Base-by-base conservation (phyloP, 1,140 invertebrate genomes). In the Polypedilum vanderplanki region DNA sequence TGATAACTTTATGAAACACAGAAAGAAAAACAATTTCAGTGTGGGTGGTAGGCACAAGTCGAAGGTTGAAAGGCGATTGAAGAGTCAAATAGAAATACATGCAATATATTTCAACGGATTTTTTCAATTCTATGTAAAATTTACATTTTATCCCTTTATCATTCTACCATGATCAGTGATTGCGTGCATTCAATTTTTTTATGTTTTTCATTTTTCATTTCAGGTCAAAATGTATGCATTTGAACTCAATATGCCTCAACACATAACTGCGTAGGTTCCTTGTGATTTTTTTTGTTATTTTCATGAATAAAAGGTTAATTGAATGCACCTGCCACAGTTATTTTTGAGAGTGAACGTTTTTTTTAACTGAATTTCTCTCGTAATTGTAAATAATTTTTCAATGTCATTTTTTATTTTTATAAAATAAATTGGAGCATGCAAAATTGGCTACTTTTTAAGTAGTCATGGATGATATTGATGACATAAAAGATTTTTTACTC, bases 241-340 rank as follows among this genome's bases (percentile, higher is more conserved):
- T 33, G 24, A 33, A 33, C 24, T 33, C 24, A 33, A 33, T 33
- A 33, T 33, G 24, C 24, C 24, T 33, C 24, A 33, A 33, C 24
- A 33, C 5, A 33, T 33, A 3, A 33, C 24, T 5, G 24, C 24
- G 24, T 33, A 33, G 24, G 24, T 33, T 12, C 64, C 12, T 75
- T 41, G 57, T 40, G 40, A 9, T 12, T 15, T 24, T n/a, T 20
- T 67, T 20, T 75, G 40, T 70, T 57, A 73, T 40, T 24, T n/a
- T 41, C 40, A 12, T 41, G 41, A 41, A 73, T 73, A 75, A 64
- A 70, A 70, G 80, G 79, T 79, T 81, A 80, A 80, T 81, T 81
- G 80, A 81, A 81, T n/a, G 46, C 75, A 73, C 41, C 46, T 75
- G 73, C 67, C 33, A 41, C 65, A 41, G 57, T 41, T n/a, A n/a